These are phyloP conservation scores for Epicauta chinensis DNA, from an alignment of 1,140 invertebrate genomes.

Conservation along the genomic window DNA sequence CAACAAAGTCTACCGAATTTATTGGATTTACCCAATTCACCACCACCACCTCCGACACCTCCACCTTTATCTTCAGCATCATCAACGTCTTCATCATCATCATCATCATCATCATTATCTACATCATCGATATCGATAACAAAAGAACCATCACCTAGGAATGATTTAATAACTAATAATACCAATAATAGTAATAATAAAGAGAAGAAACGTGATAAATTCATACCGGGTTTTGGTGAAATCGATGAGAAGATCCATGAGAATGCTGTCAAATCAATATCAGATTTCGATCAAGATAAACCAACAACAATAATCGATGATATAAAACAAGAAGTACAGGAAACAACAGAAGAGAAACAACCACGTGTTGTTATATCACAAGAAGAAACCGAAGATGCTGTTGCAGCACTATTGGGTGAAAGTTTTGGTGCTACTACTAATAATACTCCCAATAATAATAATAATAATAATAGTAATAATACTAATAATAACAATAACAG, in stretches of 20 bases:
- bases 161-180: too few species aligned
- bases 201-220: slow-evolving; percentile 49
- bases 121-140: slow-evolving; percentile 47
- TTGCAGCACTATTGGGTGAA: slow-evolving; percentile 77
- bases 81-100: slow-evolving; percentile 46
- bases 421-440: slow-evolving; percentile 57
- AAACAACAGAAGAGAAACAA: slow-evolving; percentile 53
- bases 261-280: slow-evolving; percentile 70
- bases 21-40: slow-evolving; percentile 31
- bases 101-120: slow-evolving; percentile 42
- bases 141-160: too few species aligned
- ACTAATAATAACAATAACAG: too few species aligned
- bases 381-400: slow-evolving; percentile 88
- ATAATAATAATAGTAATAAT: slow-evolving; percentile 35
- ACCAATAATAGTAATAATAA: slow-evolving; percentile 19
- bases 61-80: slow-evolving; percentile 51
- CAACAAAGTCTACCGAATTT: slow-evolving; percentile 35
- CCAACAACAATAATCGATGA: slow-evolving; percentile 40
- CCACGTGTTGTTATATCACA: slow-evolving; percentile 79
- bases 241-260: slow-evolving; percentile 70
- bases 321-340: too few species aligned
- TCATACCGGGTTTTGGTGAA: slow-evolving; percentile 64
- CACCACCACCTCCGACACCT: slow-evolving; percentile 36
- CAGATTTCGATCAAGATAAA: slow-evolving; percentile 47
- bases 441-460: slow-evolving; percentile 32